Percentiles rank a stretch among this genome's conserved stretches.
Evolutionary conservation across 1,140 invertebrate genomes (phyloP).

Genomic region (Eupeodes corollae): DNA sequence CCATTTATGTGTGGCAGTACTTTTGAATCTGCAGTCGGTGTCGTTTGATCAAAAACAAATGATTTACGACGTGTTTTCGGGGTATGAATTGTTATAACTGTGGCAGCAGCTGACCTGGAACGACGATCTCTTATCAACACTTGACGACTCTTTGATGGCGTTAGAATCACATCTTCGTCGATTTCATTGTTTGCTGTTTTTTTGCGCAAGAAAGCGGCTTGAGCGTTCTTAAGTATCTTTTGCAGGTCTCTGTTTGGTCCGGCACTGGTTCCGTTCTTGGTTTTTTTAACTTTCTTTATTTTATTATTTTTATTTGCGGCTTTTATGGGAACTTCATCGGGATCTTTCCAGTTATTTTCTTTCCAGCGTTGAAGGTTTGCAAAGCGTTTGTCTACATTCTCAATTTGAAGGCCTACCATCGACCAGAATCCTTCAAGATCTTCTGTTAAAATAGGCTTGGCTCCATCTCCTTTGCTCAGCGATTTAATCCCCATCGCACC

Average conservation of each 20-base stretch:
- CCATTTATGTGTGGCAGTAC: too few relatives aligned
- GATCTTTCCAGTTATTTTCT: slow-evolving; percentile 43
- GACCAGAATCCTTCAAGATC: slow-evolving; percentile 72
- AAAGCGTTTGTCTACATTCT: slow-evolving; percentile 45
- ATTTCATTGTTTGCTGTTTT: slow-evolving; percentile 1
- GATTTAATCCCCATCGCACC: slow-evolving; percentile 13
- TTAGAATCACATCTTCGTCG: neutral
- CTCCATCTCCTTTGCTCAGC: slow-evolving; percentile 12
- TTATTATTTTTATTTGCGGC: slow-evolving; percentile 4
- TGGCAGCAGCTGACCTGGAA: slow-evolving; percentile 6
- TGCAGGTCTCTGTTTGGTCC: slow-evolving; percentile 19
- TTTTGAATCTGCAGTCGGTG: too few relatives aligned
- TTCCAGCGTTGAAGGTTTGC: slow-evolving; percentile 39
- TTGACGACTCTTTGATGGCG: slow-evolving; percentile 1
- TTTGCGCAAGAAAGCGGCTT: slow-evolving; percentile 17
- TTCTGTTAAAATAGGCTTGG: slow-evolving; percentile 44
- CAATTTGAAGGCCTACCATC: slow-evolving; percentile 52
- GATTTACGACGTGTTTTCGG: neutral
- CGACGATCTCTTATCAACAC: slow-evolving; percentile 8
- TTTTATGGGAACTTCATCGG: slow-evolving; percentile 19
- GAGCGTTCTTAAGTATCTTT: slow-evolving; percentile 20
- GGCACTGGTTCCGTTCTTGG: slow-evolving; percentile 5
- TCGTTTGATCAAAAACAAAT: too few relatives aligned
- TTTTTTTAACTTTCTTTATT: slow-evolving; percentile 10
- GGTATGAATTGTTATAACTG: slow-evolving; percentile 2